Percentiles rank a stretch among this genome's conserved stretches.
phyloP scores from a whole-genome alignment of 1,140 invertebrate species.

The Paraescarpia echinospica region DNA sequence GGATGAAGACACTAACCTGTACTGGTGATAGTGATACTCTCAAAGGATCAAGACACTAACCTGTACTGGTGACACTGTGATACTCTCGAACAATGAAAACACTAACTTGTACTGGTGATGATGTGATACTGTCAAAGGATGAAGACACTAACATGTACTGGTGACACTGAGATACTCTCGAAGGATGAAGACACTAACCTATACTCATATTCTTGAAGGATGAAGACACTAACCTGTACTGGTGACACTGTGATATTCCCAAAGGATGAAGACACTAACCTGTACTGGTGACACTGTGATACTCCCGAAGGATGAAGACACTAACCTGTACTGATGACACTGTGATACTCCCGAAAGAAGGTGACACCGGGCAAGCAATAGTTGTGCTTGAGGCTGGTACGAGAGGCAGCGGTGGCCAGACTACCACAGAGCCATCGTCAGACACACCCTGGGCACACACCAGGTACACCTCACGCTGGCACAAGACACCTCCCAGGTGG shows the following conservation, averaged over 20 bases:
- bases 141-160: background rate
- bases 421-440: background rate
- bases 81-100: background rate
- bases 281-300: background rate
- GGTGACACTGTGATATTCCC: background rate
- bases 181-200: background rate
- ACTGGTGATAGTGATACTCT: no score
- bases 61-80: background rate
- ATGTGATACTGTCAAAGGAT: background rate
- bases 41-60: background rate
- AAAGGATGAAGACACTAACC: background rate
- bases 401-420: background rate
- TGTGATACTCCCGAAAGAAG: conserved; percentile 12
- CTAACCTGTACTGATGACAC: background rate
- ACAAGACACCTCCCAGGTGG: background rate
- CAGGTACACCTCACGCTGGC: background rate
- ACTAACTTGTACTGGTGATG: background rate
- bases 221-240: background rate
- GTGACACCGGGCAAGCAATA: background rate
- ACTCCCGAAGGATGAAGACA: background rate
- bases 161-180: background rate
- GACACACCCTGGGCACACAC: background rate
- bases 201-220: background rate
- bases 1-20: background rate
- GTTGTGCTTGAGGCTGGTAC: background rate